Evolutionary conservation across 2,113 vertebrate species (phyloP), one percentile per base, ranked within the genome.

Genomic region (Chunga burmeisteri): DNA sequence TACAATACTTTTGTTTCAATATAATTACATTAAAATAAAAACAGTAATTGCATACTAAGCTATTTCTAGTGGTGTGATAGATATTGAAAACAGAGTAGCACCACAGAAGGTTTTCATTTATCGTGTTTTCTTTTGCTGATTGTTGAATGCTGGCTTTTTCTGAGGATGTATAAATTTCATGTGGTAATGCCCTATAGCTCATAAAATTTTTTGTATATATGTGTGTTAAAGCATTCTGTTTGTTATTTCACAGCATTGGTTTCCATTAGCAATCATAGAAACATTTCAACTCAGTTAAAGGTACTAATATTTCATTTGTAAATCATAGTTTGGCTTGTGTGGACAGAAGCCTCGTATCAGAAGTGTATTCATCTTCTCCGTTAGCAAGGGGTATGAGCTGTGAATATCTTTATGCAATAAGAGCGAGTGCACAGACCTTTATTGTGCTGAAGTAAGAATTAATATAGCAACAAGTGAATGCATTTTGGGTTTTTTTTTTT

Each of bases 181-280:
- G 32, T 90, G 72, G 42, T 90, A 56, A 84, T 85, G 34, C 49
- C 52, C 46, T 80, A 66, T 42, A 83, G 46, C 50, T 78, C 66
- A 58, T 72, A 79, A 56, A 58, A 56, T 8, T 88, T 88, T 66
- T 29, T 77, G 22, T 89, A 78, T 67, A 50, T 81, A 55, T 74
- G 16, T 90, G 34, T 93, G 53, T 92, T 96, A 94, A 72, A 95
- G 86, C 47, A 78, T 61, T 86, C 34, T 34, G 38, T 88, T 68
- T 96, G 62, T 94, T 94, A 77, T 91, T 96, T 95, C 83, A 59
- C 62, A 96, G 38, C 63, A 82, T 23, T 72, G 46, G 86, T 95
- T 95, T 90, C 94, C 80, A 82, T 91, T 94, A 96, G 34, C 59
- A 92, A 68, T 89, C 56, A 92, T 18, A 93, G 56, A 96, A 94